These are phyloP conservation scores for Pseudolycoriella hygida DNA, from an alignment of 2,888 invertebrate species.

Conservation along the genomic window DNA sequence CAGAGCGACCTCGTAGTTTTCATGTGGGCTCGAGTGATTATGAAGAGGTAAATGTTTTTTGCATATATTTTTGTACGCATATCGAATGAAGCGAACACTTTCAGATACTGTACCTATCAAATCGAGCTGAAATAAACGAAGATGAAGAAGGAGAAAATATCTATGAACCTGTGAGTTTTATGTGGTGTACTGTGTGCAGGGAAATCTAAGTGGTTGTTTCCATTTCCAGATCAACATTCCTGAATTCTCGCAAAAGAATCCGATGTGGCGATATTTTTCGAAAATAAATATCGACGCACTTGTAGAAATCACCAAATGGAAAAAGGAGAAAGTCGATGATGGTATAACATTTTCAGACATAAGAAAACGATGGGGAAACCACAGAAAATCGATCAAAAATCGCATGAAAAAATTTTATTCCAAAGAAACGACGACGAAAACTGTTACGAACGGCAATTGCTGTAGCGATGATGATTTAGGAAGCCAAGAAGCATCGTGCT, in stretches of 20 bases:
- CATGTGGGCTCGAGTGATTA: slow-evolving; percentile 15
- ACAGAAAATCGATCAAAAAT: slow-evolving; percentile 18
- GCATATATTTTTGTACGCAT: neutral
- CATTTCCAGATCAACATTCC: slow-evolving; percentile 17
- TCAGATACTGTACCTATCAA: slow-evolving; percentile 4
- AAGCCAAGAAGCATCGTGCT: slow-evolving; percentile 10
- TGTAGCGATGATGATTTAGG: slow-evolving; percentile 11
- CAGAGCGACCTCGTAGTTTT: slow-evolving; percentile 13
- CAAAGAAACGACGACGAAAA: slow-evolving; percentile 5
- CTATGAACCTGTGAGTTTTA: slow-evolving; percentile 18
- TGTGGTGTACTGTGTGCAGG: too few relatives aligned
- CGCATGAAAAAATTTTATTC: slow-evolving; percentile 17
- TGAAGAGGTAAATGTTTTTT: slow-evolving; percentile 14
- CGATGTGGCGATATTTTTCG: slow-evolving; percentile 17
- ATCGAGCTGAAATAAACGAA: slow-evolving; percentile 5
- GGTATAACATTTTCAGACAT: slow-evolving; percentile 17
- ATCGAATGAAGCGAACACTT: neutral
- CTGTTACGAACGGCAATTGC: neutral
- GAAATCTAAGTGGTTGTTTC: too few relatives aligned
- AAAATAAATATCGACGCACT: slow-evolving; percentile 17
- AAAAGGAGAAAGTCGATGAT: slow-evolving; percentile 9
- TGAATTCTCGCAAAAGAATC: slow-evolving; percentile 9
- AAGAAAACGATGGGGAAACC: slow-evolving; percentile 16
- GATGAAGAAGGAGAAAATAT: slow-evolving; percentile 19
- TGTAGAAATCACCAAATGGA: slow-evolving; percentile 15